Evolutionary conservation across 2,113 vertebrate genomes (phyloP), one percentile per base, ranked within the genome.

Genomic region (Ranitomeya variabilis): DNA sequence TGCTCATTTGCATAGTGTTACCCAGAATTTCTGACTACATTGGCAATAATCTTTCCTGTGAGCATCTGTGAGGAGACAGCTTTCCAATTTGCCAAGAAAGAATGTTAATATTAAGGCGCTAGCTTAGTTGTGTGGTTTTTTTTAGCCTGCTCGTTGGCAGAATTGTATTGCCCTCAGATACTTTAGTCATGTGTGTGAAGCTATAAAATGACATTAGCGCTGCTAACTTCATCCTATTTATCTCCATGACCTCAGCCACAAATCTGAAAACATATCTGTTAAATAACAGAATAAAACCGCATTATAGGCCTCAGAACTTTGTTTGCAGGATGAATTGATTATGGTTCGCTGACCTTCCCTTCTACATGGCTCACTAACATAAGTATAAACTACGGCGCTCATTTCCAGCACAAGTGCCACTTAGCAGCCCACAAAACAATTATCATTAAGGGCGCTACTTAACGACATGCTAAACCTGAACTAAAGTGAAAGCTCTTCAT

Each of bases 381-480:
- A 87, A 69, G 86, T 87, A 80, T 15, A 80, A 80, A 87, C 45
- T 80, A 16, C 60, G 59, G 64, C 86, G 80, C 80, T 80, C 64
- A 80, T 69, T 87, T 80, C n/a, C 86, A 87, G 86, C 86, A 69
- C 62, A 87, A 87, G 62, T 80, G 86, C 14, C 78, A 87, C 86
- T 87, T 87, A 87, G 86, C 86, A 80, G 23, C 86, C 77, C 86
- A 81, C 86, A 87, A 87, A 59, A 87, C 77, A 87, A 87, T 87
- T 71, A 87, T 81, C 86, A 80, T 80, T 71, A 87, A 87, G 60
- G 86, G 77, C 80, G 77, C 62, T 87, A 59, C 77, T 87, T 89
- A 78, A 89, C 87, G 84, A 83, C 66, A 55, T 26, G 37, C 59
- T 23, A 77, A 51, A 66, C 59, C 15, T 55, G 87, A 31, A 84